phyloP scores from a whole-genome alignment of 2,888 invertebrate genomes.

The Nesidiocoris tenuis region DNA sequence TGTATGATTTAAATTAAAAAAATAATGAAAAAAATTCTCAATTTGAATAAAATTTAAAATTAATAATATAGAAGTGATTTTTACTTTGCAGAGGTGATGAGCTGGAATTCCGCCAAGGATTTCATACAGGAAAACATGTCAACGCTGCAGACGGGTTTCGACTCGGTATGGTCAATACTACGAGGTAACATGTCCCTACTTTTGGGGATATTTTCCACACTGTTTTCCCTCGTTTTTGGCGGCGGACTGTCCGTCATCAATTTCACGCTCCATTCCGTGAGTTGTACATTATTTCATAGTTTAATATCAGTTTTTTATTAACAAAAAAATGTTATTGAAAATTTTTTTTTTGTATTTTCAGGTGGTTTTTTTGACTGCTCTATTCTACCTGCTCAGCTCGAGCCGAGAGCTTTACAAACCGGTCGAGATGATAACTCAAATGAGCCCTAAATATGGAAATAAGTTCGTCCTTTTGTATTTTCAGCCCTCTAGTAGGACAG shows the following conservation, averaged over 20 bases:
- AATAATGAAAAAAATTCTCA: no score
- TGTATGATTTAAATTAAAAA: no score
- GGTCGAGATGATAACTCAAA: slow-evolving; percentile 78
- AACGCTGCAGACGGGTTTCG: slow-evolving; percentile 80
- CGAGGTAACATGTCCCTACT: slow-evolving; percentile 88
- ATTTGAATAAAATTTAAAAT: no score
- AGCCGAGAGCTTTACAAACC: slow-evolving; percentile 88
- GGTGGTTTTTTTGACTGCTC: slow-evolving; percentile 94
- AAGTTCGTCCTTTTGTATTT: slow-evolving; percentile 56
- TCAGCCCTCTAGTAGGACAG: no score
- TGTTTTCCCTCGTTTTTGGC: slow-evolving; percentile 80
- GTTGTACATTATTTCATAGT: slow-evolving; percentile 49
- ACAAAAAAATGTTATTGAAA: neutral
- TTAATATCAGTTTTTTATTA: neutral
- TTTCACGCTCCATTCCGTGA: slow-evolving; percentile 79
- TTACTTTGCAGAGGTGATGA: slow-evolving; percentile 64
- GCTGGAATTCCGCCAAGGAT: slow-evolving; percentile 69
- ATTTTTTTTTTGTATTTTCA: slow-evolving; percentile 54
- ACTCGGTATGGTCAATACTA: slow-evolving; percentile 85
- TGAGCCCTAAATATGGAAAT: slow-evolving; percentile 74
- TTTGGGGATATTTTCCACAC: slow-evolving; percentile 80
- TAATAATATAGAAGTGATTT: no score
- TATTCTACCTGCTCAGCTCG: slow-evolving; percentile 91
- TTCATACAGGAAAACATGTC: slow-evolving; percentile 90
- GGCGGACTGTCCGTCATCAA: slow-evolving; percentile 88